phyloP scores from a whole-genome alignment of 2,113 vertebrate genomes.

The Alectura lathami region DNA sequence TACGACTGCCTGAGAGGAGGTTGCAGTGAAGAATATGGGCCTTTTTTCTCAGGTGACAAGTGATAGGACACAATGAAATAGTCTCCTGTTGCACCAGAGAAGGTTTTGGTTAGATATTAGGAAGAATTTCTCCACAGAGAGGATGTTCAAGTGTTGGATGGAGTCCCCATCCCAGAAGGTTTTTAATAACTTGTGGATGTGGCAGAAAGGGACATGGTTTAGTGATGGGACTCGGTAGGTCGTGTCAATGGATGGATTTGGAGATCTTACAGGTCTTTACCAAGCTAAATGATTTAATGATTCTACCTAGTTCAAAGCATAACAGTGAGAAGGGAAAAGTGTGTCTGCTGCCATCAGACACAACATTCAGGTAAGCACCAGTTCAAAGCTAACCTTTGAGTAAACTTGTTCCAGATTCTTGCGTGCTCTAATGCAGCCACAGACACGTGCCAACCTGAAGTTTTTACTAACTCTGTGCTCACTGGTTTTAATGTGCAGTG shows the following conservation, averaged over 20 bases:
- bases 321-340: background rate
- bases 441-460: background rate
- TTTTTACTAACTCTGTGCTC: background rate
- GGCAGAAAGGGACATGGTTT: background rate
- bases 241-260: background rate
- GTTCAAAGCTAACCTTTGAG: background rate
- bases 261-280: background rate
- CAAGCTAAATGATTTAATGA: background rate
- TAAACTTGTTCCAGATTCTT: background rate
- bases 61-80: too few species aligned
- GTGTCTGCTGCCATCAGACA: background rate
- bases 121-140: too few species aligned
- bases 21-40: too few species aligned
- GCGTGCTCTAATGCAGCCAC: background rate
- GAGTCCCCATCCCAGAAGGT: background rate
- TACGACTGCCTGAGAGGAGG: too few species aligned
- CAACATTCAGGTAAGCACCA: background rate
- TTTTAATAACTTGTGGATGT: background rate
- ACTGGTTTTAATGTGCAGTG: conserved; percentile 3
- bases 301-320: background rate
- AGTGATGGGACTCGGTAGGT: background rate
- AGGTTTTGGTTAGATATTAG: too few species aligned
- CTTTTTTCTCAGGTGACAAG: too few species aligned
- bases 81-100: too few species aligned
- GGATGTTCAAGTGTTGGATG: background rate